phyloP scores from a whole-genome alignment of 2,113 vertebrate genomes.

The Prolemur simus region DNA sequence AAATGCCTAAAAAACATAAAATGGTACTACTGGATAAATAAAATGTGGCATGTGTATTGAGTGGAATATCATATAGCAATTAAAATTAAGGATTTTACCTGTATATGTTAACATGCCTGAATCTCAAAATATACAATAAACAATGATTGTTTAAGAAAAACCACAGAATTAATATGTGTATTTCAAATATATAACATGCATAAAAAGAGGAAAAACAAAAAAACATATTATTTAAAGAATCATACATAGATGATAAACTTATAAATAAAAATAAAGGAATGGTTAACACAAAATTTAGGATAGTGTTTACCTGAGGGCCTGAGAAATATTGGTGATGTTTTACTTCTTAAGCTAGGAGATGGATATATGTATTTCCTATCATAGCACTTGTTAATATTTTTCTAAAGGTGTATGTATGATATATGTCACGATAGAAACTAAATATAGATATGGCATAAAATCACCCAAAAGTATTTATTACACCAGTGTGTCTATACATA shows the following conservation, averaged over 20 bases:
- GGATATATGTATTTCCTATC: background rate
- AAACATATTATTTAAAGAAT: background rate
- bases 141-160: background rate
- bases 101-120: background rate
- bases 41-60: background rate
- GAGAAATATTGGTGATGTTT: background rate
- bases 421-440: background rate
- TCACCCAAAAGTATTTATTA: background rate
- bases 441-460: background rate
- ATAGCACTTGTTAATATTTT: background rate
- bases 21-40: background rate
- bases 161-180: background rate
- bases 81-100: background rate
- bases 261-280: background rate
- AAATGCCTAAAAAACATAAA: background rate
- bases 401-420: background rate
- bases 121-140: background rate
- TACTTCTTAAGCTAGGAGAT: background rate
- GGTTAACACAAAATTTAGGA: background rate
- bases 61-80: background rate
- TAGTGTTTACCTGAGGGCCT: background rate
- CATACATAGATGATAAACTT: background rate
- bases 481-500: background rate
- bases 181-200: background rate
- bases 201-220: background rate